Conservation (phyloP, 1,140 invertebrate species). For the Platyscapa corneri region DNA sequence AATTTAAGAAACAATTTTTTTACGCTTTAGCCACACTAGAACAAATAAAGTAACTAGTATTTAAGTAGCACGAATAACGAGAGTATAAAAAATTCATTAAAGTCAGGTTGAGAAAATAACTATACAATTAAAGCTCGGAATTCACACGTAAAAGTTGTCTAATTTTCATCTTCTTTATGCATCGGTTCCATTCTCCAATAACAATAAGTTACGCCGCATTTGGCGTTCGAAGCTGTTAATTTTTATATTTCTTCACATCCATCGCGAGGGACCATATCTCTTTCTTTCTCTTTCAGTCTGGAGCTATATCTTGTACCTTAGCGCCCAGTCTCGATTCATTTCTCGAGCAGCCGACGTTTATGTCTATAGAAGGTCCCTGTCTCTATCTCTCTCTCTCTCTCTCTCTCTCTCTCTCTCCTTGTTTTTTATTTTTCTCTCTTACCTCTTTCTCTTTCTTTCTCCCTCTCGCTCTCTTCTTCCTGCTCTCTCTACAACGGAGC, state of each 20-base stretch:
- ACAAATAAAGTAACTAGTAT: not conserved
- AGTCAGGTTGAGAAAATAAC: not conserved
- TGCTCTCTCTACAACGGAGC: conserved; percentile 29
- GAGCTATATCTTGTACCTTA: conserved; percentile 54
- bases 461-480: not conserved
- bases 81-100: conserved; percentile 5
- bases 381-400: not conserved
- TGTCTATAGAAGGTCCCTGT: conserved; percentile 51
- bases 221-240: conserved; percentile 61
- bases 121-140: conserved; percentile 34
- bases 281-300: conserved; percentile 7
- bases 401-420: not conserved
- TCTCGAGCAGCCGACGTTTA: conserved; percentile 35
- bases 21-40: too few relatives aligned
- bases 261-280: not conserved
- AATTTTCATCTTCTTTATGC: conserved; percentile 57
- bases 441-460: not conserved
- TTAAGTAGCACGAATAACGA: not conserved
- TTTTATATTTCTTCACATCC: conserved; percentile 56
- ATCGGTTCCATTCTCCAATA: conserved; percentile 56
- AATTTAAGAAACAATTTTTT: too few relatives aligned
- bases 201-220: conserved; percentile 64
- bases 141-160: conserved; percentile 55
- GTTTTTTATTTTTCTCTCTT: not conserved
- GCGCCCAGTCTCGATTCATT: conserved; percentile 55